A percentile compares a stretch with the other conserved stretches of the same genome.
Conservation (phyloP, 2,113 vertebrate genomes). For the Corydoras sp. region DNA sequence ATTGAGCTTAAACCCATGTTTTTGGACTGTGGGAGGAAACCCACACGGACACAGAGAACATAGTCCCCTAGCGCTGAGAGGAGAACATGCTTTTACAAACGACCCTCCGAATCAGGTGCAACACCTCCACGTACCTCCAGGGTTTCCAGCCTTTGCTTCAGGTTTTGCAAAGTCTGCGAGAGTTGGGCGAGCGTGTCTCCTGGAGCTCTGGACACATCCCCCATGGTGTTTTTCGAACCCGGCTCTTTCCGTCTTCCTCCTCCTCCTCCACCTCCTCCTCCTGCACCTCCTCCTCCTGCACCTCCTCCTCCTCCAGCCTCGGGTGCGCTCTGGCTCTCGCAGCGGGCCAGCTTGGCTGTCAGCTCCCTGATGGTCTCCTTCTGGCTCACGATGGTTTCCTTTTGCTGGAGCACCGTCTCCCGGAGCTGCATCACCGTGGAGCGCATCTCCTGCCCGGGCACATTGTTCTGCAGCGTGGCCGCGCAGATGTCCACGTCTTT, state of each 20-base stretch:
- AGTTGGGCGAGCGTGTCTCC: conserved; percentile 88
- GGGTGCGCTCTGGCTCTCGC: conserved; percentile 80
- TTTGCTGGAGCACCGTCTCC: conserved; percentile 93
- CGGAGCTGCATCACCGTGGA: conserved; percentile 86
- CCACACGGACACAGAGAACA: too few relatives aligned
- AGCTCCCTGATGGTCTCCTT: conserved; percentile 93
- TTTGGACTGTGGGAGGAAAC: too few relatives aligned
- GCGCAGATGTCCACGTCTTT: conserved; percentile 92
- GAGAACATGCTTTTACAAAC: too few relatives aligned
- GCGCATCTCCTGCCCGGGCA: conserved; percentile 80
- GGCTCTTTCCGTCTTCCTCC: conserved; percentile 70
- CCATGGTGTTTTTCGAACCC: conserved; percentile 87
- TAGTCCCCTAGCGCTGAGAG: too few relatives aligned
- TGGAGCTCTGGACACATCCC: conserved; percentile 86
- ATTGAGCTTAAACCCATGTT: too few relatives aligned
- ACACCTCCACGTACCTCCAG: conserved; percentile 75
- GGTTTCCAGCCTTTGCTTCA: conserved; percentile 89
- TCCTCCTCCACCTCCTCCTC: conserved; percentile 55
- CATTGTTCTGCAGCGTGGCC: conserved; percentile 77
- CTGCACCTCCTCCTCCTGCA: conserved; percentile 59
- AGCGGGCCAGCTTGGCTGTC: conserved; percentile 87
- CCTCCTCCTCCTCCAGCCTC: conserved; percentile 69
- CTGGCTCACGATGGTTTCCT: conserved; percentile 94
- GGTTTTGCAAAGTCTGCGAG: conserved; percentile 90
- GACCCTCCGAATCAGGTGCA: too few relatives aligned